A percentile compares a stretch with the other conserved stretches of the same genome.
phyloP scores from a whole-genome alignment of 2,113 vertebrate genomes.

The Lagopus leucura region DNA sequence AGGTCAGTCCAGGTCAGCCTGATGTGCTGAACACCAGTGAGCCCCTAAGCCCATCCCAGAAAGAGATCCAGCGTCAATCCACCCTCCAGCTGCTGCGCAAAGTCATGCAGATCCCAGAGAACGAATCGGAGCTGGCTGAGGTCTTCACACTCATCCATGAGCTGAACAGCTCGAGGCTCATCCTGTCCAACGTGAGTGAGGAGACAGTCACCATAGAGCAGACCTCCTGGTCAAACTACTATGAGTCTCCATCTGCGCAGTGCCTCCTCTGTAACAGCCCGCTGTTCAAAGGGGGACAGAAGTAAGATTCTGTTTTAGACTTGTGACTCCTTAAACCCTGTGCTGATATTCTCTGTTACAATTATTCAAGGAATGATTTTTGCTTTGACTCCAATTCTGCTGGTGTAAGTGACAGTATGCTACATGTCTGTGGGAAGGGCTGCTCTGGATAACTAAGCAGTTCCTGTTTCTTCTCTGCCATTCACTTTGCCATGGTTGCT shows the following conservation, averaged over 20 bases:
- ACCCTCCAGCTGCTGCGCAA: conserved; percentile 91
- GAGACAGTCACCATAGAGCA: conserved; percentile 85
- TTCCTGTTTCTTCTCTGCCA: background rate
- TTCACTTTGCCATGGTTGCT: background rate
- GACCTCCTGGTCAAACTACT: conserved; percentile 93
- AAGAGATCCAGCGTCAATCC: conserved; percentile 90
- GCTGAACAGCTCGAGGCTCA: conserved; percentile 89
- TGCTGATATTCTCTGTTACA: background rate
- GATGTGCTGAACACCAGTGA: conserved; percentile 80
- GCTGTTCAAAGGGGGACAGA: conserved; percentile 91
- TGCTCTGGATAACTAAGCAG: background rate
- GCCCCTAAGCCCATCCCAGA: conserved; percentile 83
- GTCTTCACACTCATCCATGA: conserved; percentile 90
- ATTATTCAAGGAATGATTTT: background rate
- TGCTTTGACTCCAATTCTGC: background rate
- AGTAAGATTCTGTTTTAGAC: conserved; percentile 81
- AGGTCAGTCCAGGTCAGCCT: conserved; percentile 60
- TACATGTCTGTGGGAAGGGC: background rate
- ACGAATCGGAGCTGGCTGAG: conserved; percentile 89
- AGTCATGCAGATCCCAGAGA: conserved; percentile 91
- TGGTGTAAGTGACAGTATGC: background rate
- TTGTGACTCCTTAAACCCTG: background rate
- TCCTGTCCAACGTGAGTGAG: conserved; percentile 84
- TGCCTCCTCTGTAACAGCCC: conserved; percentile 91
- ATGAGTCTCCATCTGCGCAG: conserved; percentile 88